Evolutionary conservation across 2,888 invertebrate species (phyloP), one percentile per base, ranked within the genome.

Genomic region (Agrochola macilenta): DNA sequence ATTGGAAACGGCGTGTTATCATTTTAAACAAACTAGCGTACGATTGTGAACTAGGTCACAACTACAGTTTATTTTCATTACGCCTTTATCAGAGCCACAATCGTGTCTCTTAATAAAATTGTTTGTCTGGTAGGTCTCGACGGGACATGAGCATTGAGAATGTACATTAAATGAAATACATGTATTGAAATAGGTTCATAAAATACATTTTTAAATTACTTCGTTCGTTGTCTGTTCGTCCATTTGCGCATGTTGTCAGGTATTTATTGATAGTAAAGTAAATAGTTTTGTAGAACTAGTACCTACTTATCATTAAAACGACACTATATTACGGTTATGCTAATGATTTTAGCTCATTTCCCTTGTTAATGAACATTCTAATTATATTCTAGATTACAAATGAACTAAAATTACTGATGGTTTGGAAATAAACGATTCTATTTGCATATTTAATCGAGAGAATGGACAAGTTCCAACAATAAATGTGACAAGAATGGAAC

Each of bases 1-100:
- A 85, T 88, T 88, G 76, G 78, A 79, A 87, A 88, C 84, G 87
- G 82, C 64, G 63, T 74, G 72, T 89, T 88, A 89, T 89, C 88
- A 61, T 74, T 86, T 84, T 82, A 79, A 81, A 87, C 82, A 89
- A 88, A 89, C 88, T 89, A 82, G 89, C 86, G 81, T 87, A 81
- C 78, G 88, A 91, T 91, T 91, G 85, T 86, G 82, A 94, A 93
- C 89, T 92, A 87, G 92, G 94, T 92, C 92, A 91, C 79, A 87
- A 86, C 89, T 89, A 77, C 73, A 90, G 86, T 86, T 85, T 84
- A 84, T 85, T 81, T 86, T 80, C 75, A 83, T 87, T 82, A 78
- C n/a, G 76, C 68, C 81, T 85, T 84, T 84, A 82, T 78, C 78
- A 69, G 46, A 79, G 52, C 17, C 20, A 58, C 69, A 69, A 78